phyloP scores from a whole-genome alignment of 2,888 invertebrate species.

The Odontocerum albicorne region DNA sequence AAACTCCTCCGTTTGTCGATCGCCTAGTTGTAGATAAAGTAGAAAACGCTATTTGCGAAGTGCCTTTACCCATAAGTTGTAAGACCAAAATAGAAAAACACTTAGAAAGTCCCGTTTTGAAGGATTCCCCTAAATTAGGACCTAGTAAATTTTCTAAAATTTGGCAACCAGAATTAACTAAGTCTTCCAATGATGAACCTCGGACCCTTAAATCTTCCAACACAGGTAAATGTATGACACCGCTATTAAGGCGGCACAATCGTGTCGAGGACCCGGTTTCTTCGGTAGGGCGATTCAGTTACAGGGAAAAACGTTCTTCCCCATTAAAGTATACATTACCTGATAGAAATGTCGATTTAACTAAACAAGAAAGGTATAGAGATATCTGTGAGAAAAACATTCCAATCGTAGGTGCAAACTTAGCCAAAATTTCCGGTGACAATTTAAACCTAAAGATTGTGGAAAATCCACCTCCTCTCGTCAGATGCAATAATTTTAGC shows the following conservation, averaged over 20 bases:
- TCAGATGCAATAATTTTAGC: constrained; percentile 30
- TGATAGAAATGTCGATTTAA: constrained; percentile 19
- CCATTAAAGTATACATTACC: constrained; percentile 38
- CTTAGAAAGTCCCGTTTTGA: not conserved
- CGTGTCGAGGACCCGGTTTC: constrained; percentile 39
- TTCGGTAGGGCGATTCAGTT: constrained; percentile 49
- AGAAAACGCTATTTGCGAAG: constrained; percentile 3
- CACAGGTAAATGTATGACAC: constrained; percentile 56
- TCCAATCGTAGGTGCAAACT: not conserved
- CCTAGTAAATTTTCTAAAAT: constrained; percentile 8
- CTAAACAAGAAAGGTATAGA: constrained; percentile 4
- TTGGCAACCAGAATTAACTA: constrained; percentile 21
- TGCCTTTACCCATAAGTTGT: constrained; percentile 15
- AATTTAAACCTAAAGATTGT: too few species aligned
- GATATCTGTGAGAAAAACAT: constrained; percentile 12
- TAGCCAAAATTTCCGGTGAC: not conserved
- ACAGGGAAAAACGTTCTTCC: constrained; percentile 44
- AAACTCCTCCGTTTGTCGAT: constrained; percentile 20
- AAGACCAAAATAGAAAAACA: constrained; percentile 12
- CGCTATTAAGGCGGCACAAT: constrained; percentile 49
- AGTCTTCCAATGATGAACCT: constrained; percentile 9
- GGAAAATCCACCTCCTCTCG: constrained; percentile 18
- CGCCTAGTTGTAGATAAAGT: not conserved
- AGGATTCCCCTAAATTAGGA: constrained; percentile 1
- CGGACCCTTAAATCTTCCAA: constrained; percentile 11